Conservation (phyloP, 2,797 vertebrate genomes). For the Melanotaenia boesemani region DNA sequence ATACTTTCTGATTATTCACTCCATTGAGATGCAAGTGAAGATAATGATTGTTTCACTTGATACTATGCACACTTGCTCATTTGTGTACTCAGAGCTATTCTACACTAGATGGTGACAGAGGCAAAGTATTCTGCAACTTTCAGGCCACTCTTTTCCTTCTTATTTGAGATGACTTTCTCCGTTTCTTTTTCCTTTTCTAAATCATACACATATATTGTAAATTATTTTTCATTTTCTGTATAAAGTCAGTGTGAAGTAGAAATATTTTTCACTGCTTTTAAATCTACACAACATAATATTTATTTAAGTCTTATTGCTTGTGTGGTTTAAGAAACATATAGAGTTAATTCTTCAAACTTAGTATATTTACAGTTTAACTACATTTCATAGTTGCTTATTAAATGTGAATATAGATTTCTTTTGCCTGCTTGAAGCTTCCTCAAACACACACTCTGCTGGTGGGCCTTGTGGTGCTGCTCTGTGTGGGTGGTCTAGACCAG, state of each 20-base stretch:
- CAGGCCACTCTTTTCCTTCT: fast-evolving
- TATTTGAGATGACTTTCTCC: background rate
- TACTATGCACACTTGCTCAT: too few relatives aligned
- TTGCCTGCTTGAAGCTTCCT: constrained; percentile 13
- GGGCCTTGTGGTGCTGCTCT: constrained; percentile 57
- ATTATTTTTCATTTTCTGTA: background rate
- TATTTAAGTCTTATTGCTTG: background rate
- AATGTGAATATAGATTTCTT: constrained; percentile 13
- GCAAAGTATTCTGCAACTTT: background rate
- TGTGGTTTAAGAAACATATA: too few relatives aligned
- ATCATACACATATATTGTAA: background rate
- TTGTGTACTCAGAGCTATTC: background rate
- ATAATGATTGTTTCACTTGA: background rate
- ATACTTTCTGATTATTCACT: too few relatives aligned
- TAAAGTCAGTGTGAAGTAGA: background rate
- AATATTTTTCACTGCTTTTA: background rate
- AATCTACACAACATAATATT: background rate
- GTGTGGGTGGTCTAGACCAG: constrained; percentile 82
- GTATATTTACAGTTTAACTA: too few relatives aligned
- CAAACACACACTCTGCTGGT: constrained; percentile 59
- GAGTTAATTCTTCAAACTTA: background rate
- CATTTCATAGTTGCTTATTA: constrained; percentile 1
- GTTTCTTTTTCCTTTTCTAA: background rate
- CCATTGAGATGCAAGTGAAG: background rate
- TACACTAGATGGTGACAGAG: constrained; percentile 64